These are phyloP conservation scores for Deilephila elpenor DNA, from an alignment of 2,888 invertebrate genomes.

Conservation along the genomic window DNA sequence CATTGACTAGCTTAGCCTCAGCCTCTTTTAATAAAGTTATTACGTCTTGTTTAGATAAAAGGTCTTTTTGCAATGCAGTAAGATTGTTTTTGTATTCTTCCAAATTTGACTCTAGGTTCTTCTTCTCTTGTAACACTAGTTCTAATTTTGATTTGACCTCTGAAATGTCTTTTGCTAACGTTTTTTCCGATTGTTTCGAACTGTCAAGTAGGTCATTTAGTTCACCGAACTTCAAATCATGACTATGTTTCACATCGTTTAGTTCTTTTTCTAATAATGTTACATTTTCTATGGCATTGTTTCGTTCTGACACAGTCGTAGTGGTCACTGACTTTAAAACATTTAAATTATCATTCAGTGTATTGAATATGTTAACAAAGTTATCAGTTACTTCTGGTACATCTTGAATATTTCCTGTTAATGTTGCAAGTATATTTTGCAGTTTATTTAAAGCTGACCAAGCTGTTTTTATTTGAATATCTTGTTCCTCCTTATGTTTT, in stretches of 20 bases:
- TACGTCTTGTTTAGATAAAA: slow-evolving; percentile 37
- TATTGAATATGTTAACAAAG: slow-evolving; percentile 52
- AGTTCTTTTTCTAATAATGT: slow-evolving; percentile 41
- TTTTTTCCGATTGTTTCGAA: slow-evolving; percentile 17
- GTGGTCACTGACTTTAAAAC: slow-evolving; percentile 52
- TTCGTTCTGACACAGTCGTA: slow-evolving; percentile 52
- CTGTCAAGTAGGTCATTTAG: neutral
- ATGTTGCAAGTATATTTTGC: slow-evolving; percentile 51
- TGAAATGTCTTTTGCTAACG: slow-evolving; percentile 36
- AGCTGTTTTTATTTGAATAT: slow-evolving; percentile 50
- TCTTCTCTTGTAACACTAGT: slow-evolving; percentile 35
- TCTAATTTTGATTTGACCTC: slow-evolving; percentile 38
- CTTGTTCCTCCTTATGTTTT: slow-evolving; percentile 47
- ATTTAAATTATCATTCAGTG: slow-evolving; percentile 51
- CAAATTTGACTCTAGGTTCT: slow-evolving; percentile 30
- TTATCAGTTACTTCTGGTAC: slow-evolving; percentile 55
- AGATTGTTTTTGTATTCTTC: slow-evolving; percentile 27
- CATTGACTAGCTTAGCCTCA: slow-evolving; percentile 35
- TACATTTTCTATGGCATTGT: slow-evolving; percentile 40
- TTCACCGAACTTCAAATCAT: neutral
- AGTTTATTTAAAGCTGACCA: slow-evolving; percentile 52
- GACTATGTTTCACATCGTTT: slow-evolving; percentile 35
- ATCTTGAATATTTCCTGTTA: slow-evolving; percentile 56
- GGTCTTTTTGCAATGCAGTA: slow-evolving; percentile 20
- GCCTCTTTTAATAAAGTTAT: slow-evolving; percentile 42